Percentiles rank a stretch among this genome's conserved stretches.
Conservation (phyloP, 2,797 vertebrate species). For the Syngnathus rostellatus region DNA sequence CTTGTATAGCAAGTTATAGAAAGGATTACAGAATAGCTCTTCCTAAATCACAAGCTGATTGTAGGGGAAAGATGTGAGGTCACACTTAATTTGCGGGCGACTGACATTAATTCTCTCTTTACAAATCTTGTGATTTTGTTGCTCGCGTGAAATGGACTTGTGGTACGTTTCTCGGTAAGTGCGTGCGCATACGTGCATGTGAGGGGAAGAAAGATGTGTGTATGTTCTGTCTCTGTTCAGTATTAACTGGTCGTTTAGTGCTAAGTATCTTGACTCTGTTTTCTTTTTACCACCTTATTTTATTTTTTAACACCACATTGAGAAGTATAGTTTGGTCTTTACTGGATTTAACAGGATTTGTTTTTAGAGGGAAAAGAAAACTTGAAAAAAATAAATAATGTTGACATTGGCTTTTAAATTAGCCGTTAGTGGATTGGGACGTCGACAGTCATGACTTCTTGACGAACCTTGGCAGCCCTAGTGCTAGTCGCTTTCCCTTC, state of each 20-base stretch:
- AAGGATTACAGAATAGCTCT: not conserved
- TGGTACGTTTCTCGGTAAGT: not conserved
- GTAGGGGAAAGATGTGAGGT: not conserved
- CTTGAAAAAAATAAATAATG: not conserved
- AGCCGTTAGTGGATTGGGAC: no score
- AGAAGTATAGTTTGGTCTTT: not conserved
- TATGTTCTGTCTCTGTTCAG: not conserved
- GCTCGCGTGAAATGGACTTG: not conserved
- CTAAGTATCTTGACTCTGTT: slow-evolving; percentile 1
- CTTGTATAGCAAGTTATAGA: not conserved
- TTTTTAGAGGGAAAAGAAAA: not conserved
- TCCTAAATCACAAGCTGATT: not conserved
- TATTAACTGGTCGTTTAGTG: not conserved
- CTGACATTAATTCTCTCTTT: not conserved
- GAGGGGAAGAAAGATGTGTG: not conserved
- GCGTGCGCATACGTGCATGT: not conserved
- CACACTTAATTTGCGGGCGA: not conserved
- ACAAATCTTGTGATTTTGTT: not conserved
- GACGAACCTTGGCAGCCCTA: no score
- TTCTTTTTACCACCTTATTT: slow-evolving; percentile 4
- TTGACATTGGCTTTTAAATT: not conserved
- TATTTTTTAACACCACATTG: not conserved
- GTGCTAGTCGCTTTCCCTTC: not conserved
- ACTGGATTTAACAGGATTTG: not conserved
- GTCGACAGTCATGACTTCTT: no score